Conservation (phyloP, 2,888 invertebrate species). For the Apeira syringaria region DNA sequence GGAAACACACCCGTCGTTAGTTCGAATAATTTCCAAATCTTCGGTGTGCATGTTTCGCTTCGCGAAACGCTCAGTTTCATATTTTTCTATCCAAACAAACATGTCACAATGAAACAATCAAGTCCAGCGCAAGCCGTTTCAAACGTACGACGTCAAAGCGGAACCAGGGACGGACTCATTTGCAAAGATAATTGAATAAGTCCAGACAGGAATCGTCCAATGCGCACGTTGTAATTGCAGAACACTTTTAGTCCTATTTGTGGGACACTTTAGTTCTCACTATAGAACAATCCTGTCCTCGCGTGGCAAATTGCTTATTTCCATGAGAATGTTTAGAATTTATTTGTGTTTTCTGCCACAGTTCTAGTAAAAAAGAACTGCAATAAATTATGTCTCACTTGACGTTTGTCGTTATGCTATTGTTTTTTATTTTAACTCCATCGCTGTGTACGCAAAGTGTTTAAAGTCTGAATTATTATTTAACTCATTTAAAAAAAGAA, state of each 20-base stretch:
- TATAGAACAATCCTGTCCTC: conserved; percentile 2
- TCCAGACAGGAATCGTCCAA: not conserved
- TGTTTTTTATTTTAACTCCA: no score
- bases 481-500: no score
- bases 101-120: no score
- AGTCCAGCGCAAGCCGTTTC: not conserved
- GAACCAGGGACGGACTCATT: not conserved
- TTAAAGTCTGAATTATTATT: no score
- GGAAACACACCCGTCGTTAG: no score
- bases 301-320: conserved; percentile 9
- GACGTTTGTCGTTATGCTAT: no score
- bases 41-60: no score
- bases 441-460: no score
- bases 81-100: no score
- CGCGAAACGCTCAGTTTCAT: no score
- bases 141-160: not conserved
- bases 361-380: not conserved
- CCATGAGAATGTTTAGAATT: conserved; percentile 3
- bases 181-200: not conserved
- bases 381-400: no score
- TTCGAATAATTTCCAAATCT: no score
- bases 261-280: not conserved
- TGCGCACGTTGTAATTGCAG: not conserved
- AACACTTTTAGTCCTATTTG: not conserved
- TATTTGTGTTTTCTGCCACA: conserved; percentile 1